Percentiles rank a stretch among this genome's conserved stretches.
phyloP scores from a whole-genome alignment of 1,140 invertebrate genomes.

The Gonioctena quinquepunctata region DNA sequence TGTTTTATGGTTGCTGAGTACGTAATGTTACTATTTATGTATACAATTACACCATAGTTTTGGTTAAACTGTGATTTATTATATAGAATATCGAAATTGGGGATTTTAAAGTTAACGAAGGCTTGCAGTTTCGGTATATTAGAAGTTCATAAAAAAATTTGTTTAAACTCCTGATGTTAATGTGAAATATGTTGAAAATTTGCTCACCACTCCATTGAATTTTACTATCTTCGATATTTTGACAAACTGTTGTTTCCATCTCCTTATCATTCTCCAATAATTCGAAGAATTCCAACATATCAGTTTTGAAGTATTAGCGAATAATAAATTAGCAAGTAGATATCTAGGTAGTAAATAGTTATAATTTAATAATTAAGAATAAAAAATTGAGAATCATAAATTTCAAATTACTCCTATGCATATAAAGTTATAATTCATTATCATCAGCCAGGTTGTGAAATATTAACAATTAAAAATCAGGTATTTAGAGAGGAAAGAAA shows the following conservation, averaged over 20 bases:
- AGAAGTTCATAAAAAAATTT: background rate
- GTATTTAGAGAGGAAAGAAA: background rate
- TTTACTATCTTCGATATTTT: background rate
- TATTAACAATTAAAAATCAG: background rate
- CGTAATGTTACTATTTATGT: background rate
- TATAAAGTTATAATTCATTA: background rate
- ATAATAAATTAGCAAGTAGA: background rate
- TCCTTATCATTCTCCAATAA: background rate
- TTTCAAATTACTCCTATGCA: background rate
- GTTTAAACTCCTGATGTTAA: background rate
- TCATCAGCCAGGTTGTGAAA: background rate
- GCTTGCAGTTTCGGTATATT: background rate
- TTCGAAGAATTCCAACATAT: background rate
- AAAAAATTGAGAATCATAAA: too few relatives aligned
- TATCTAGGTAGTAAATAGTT: too few relatives aligned
- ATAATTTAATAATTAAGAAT: too few relatives aligned
- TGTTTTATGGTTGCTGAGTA: background rate
- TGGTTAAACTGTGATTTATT: background rate
- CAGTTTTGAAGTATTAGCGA: background rate
- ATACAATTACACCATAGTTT: background rate
- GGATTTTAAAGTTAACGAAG: background rate
- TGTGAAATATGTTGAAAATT: constrained; percentile 7
- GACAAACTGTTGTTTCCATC: background rate
- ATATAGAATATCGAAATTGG: background rate
- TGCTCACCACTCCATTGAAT: background rate